These are phyloP conservation scores for Morbakka virulenta DNA, from an alignment of 30 jellyfish, hydroid and myxozoan genomes.

Conservation along the genomic window DNA sequence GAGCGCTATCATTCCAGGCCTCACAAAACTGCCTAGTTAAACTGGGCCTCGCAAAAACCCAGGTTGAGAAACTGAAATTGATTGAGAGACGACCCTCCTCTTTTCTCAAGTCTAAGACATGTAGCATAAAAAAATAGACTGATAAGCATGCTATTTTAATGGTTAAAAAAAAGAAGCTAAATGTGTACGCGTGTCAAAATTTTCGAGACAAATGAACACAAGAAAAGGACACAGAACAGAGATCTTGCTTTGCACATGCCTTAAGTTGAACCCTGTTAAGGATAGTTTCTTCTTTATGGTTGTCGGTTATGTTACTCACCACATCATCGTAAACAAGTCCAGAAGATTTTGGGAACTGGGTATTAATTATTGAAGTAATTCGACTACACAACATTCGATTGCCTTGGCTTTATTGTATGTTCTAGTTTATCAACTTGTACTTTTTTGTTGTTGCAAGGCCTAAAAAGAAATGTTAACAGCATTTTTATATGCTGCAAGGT, in stretches of 20 bases:
- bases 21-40: slow-evolving; percentile 64
- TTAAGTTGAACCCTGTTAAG: slow-evolving; percentile 43
- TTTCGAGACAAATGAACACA: slow-evolving; percentile 45
- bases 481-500: too few species aligned
- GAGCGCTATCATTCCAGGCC: slow-evolving; percentile 54
- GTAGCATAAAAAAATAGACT: slow-evolving; percentile 34
- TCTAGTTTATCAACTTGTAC: too few species aligned
- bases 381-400: too few species aligned
- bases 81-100: slow-evolving; percentile 52
- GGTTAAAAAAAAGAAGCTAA: slow-evolving; percentile 27
- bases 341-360: slow-evolving; percentile 18
- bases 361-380: too few species aligned
- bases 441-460: too few species aligned
- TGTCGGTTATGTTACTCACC: slow-evolving; percentile 57
- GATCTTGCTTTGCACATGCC: slow-evolving; percentile 31
- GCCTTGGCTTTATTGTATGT: too few species aligned
- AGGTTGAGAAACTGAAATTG: slow-evolving; percentile 34
- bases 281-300: slow-evolving; percentile 60
- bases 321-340: slow-evolving; percentile 13
- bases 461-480: too few species aligned
- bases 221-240: slow-evolving; percentile 46
- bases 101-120: slow-evolving; percentile 13
- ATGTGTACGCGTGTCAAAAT: slow-evolving; percentile 43
- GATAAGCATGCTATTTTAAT: slow-evolving; percentile 42
- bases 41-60: slow-evolving; percentile 52